phyloP scores from a whole-genome alignment of 2,888 invertebrate genomes.

The Anarsia innoxiella region DNA sequence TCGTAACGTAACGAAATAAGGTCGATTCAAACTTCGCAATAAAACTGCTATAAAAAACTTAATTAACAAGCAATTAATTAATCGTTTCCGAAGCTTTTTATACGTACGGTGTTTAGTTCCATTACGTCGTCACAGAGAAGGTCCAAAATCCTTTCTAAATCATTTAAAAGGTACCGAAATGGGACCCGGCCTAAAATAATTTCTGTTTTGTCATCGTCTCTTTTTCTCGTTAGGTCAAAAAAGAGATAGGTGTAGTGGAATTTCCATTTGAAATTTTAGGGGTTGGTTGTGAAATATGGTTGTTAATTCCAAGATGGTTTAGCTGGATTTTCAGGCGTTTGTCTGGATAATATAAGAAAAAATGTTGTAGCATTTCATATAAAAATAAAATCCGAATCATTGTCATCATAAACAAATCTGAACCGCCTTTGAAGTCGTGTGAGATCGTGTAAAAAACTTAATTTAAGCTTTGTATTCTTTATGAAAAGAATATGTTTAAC shows the following conservation, averaged over 20 bases:
- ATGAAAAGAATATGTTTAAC: too few relatives aligned
- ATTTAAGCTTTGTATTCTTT: too few relatives aligned
- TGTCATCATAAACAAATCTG: too few relatives aligned
- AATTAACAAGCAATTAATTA: constrained; percentile 13
- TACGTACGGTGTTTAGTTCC: constrained; percentile 31
- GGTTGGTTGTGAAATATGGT: not conserved
- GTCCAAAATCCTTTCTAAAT: constrained; percentile 31
- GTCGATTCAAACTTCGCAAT: too few relatives aligned
- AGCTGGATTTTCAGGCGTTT: too few relatives aligned
- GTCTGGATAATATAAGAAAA: too few relatives aligned
- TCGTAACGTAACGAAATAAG: too few relatives aligned
- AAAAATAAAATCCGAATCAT: too few relatives aligned
- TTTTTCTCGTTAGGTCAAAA: constrained; percentile 25
- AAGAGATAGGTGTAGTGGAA: constrained; percentile 32
- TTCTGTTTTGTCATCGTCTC: constrained; percentile 31
- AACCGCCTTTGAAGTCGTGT: too few relatives aligned
- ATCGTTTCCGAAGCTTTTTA: constrained; percentile 25
- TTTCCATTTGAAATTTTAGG: constrained; percentile 46
- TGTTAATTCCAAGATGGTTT: too few relatives aligned
- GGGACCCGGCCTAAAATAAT: constrained; percentile 31
- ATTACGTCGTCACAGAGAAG: constrained; percentile 33
- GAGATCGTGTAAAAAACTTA: too few relatives aligned
- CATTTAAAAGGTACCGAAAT: constrained; percentile 41
- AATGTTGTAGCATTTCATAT: too few relatives aligned
- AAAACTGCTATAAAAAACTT: not conserved